Evolutionary conservation across 37 sponge, comb jelly and placozoan genomes (phyloP).

Genomic region (Chondrilla cf. caribensis): DNA sequence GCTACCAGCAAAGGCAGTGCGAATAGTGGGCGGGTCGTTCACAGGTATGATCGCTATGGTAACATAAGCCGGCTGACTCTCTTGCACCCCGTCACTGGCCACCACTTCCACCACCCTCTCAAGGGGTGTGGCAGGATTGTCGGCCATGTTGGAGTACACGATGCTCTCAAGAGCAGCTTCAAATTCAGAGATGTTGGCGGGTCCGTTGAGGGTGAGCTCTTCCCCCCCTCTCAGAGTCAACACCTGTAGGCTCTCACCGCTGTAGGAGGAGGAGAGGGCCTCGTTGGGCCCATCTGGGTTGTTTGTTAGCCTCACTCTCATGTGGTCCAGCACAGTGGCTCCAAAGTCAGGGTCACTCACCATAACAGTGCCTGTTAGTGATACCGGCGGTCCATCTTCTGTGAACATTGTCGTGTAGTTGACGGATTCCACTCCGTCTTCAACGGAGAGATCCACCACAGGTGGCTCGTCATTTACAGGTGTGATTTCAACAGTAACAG

Average conservation of each 20-base stretch:
- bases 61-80: constrained; percentile 32
- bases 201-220: constrained; percentile 27
- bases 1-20: constrained; percentile 4
- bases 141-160: constrained; percentile 27
- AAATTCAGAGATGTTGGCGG: constrained; percentile 43
- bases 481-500: constrained; percentile 13
- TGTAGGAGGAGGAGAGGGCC: constrained; percentile 11
- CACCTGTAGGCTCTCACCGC: background rate
- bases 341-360: constrained; percentile 24
- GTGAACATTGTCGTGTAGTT: constrained; percentile 14
- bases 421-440: constrained; percentile 12
- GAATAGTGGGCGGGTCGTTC: constrained; percentile 66
- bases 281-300: constrained; percentile 27
- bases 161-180: constrained; percentile 10
- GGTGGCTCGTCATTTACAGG: constrained; percentile 38
- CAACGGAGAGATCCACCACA: constrained; percentile 32
- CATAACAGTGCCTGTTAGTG: background rate
- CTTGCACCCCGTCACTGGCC: constrained; percentile 55
- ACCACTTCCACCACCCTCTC: constrained; percentile 35
- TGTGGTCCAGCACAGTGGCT: constrained; percentile 6
- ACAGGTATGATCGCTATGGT: constrained; percentile 31
- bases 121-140: constrained; percentile 32
- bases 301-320: background rate
- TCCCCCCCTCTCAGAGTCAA: constrained; percentile 3
- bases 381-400: constrained; percentile 27